Evolutionary conservation across 2,888 invertebrate genomes (phyloP).

Genomic region (Thumatha senex): DNA sequence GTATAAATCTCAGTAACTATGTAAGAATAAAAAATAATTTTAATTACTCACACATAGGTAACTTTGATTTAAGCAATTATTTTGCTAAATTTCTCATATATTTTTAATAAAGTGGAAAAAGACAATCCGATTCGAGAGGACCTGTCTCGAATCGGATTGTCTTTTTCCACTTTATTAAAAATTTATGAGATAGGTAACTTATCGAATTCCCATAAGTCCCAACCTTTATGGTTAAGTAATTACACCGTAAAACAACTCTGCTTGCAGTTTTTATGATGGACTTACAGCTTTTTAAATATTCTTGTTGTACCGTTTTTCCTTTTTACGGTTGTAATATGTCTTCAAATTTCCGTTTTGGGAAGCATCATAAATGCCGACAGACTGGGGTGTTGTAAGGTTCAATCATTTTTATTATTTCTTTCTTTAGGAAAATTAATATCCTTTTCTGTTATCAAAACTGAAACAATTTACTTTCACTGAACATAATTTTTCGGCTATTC

Average conservation of each 20-base stretch:
- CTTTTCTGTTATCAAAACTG: no score
- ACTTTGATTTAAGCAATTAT: no score
- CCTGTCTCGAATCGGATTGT: no score
- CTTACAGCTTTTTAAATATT: conserved; percentile 31
- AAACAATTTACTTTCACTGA: no score
- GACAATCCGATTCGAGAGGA: no score
- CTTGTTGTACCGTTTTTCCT: conserved; percentile 8
- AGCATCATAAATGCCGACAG: background rate
- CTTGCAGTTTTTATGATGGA: conserved; percentile 16
- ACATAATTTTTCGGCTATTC: no score
- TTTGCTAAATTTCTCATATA: no score
- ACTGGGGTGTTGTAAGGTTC: background rate
- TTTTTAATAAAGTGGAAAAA: no score
- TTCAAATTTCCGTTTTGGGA: conserved; percentile 1
- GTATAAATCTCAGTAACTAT: background rate
- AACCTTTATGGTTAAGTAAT: conserved; percentile 31
- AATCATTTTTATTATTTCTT: background rate
- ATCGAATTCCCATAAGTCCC: background rate
- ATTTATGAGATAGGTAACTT: conserved; percentile 21
- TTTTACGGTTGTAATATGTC: conserved; percentile 18
- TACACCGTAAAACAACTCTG: conserved; percentile 27
- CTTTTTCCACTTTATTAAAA: no score
- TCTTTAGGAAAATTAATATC: background rate
- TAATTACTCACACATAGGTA: conserved; percentile 17
- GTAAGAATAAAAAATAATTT: conserved; percentile 3